These are phyloP conservation scores for Hemitrygon akajei DNA, from an alignment of 2,797 vertebrate genomes.

Conservation along the genomic window DNA sequence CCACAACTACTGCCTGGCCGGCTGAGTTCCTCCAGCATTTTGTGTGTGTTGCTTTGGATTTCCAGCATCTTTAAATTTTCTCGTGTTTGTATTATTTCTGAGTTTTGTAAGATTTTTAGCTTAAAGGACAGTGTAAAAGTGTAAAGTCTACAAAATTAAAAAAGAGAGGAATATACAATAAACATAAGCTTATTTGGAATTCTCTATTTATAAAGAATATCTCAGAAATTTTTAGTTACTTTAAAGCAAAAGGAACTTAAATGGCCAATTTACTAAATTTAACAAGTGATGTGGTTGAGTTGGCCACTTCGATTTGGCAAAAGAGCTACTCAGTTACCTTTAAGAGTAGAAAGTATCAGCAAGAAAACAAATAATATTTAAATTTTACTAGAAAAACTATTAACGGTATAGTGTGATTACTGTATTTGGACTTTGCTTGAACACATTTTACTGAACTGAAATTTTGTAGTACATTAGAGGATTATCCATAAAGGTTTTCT, in stretches of 20 bases:
- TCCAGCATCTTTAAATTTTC: too few species aligned
- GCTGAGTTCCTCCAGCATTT: too few species aligned
- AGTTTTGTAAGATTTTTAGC: not conserved
- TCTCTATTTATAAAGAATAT: not conserved
- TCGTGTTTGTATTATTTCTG: too few species aligned
- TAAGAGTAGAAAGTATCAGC: too few species aligned
- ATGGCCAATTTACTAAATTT: too few species aligned
- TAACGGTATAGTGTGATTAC: not conserved
- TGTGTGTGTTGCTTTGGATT: too few species aligned
- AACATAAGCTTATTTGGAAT: not conserved
- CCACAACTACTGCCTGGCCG: too few species aligned
- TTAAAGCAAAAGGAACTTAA: too few species aligned
- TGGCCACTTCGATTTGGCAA: too few species aligned
- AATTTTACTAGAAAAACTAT: not conserved
- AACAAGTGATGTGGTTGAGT: too few species aligned
- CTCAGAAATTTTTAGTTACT: too few species aligned
- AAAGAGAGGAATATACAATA: not conserved
- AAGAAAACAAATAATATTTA: not conserved
- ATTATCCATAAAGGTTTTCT: not conserved
- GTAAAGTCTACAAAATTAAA: not conserved
- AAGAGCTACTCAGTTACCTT: too few species aligned
- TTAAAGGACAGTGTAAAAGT: not conserved
- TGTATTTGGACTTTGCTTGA: not conserved
- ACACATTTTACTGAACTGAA: not conserved
- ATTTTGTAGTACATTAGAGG: not conserved